Evolutionary conservation across 2,113 vertebrate genomes (phyloP).

Genomic region (Choloepus hoffmanni): DNA sequence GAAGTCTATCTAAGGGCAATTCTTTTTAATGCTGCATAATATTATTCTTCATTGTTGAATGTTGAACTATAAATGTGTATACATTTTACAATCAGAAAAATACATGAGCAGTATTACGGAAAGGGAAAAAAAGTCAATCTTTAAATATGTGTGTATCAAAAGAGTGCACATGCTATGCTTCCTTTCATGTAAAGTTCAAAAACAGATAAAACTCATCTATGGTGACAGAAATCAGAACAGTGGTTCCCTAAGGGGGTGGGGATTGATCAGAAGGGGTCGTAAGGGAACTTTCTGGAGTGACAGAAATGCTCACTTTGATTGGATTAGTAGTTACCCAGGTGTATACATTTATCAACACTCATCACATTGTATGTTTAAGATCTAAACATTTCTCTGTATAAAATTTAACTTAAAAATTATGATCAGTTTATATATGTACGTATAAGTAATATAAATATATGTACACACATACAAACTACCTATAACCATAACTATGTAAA

Average conservation of each 20-base stretch:
- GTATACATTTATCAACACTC: neutral
- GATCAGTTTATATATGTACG: neutral
- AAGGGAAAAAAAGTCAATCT: neutral
- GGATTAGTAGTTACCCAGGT: neutral
- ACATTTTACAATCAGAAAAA: conserved; percentile 3
- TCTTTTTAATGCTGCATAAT: conserved; percentile 41
- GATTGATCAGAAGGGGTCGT: neutral
- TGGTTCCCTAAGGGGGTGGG: neutral
- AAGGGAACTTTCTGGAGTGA: neutral
- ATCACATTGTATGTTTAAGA: neutral
- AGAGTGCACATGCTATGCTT: neutral
- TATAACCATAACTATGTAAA: conserved; percentile 35
- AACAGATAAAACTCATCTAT: neutral
- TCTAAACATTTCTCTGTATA: neutral
- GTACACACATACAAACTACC: neutral
- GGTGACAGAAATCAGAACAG: neutral
- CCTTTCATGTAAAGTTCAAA: conserved; percentile 51
- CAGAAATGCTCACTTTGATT: neutral
- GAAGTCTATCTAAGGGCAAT: neutral
- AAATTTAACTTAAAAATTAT: conserved; percentile 45
- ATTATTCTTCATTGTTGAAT: conserved; percentile 23
- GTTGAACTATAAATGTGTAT: neutral
- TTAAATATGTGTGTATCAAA: neutral
- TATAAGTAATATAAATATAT: neutral
- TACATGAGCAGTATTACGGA: neutral